Conservation (phyloP, 2,113 vertebrate species). For the Cacatua alba region DNA sequence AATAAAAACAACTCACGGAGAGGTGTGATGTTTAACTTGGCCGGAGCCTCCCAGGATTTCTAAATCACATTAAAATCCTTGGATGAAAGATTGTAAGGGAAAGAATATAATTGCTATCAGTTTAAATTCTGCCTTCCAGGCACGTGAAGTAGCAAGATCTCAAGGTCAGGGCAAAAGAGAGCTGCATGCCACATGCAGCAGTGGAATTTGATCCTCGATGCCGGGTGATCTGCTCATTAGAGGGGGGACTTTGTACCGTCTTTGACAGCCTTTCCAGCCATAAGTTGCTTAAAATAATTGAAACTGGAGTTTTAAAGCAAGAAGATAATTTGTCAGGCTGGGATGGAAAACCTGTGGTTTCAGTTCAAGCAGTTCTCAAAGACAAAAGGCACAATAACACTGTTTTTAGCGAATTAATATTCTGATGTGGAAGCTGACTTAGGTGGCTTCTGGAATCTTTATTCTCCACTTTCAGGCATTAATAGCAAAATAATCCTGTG, state of each 20-base stretch:
- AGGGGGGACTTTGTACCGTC: neutral
- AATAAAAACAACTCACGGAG: neutral
- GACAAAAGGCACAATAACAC: neutral
- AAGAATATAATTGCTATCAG: neutral
- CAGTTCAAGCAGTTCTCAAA: neutral
- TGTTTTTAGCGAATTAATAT: neutral
- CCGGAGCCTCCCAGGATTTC: neutral
- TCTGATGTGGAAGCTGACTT: neutral
- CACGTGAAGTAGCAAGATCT: neutral
- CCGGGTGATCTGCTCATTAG: neutral
- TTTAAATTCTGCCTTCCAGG: neutral
- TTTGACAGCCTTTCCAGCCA: neutral
- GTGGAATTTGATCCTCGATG: constrained; percentile 1
- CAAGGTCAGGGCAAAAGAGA: neutral
- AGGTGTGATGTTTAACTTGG: neutral
- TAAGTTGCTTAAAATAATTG: neutral
- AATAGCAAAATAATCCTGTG: neutral
- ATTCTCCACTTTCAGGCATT: neutral
- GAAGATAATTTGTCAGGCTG: neutral
- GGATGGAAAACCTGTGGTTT: neutral
- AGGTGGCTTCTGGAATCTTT: neutral
- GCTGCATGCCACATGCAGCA: neutral
- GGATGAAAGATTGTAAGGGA: neutral
- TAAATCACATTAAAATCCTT: neutral
- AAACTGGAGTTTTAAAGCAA: neutral